Conservation (phyloP, 2,113 vertebrate species). For the Odontophorus gujanensis region DNA sequence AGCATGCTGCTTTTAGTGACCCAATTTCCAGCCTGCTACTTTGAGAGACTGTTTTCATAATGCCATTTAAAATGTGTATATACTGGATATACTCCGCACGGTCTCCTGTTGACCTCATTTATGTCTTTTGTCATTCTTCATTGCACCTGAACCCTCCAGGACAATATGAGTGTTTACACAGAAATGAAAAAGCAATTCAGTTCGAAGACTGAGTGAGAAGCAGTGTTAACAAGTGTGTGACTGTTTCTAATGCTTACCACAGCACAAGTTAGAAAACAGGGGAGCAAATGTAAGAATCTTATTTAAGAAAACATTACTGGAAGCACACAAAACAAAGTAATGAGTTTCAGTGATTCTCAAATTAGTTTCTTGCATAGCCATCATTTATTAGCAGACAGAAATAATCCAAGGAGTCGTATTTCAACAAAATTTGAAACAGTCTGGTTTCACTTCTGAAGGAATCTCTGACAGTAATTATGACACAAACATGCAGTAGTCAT, state of each 20-base stretch:
- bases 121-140: background rate
- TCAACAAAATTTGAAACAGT: slow-evolving; percentile 9
- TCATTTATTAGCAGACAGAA: slow-evolving; percentile 22
- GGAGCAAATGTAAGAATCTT: background rate
- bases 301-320: slow-evolving; percentile 32
- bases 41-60: background rate
- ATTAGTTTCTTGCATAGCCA: slow-evolving; percentile 17
- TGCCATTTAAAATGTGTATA: background rate
- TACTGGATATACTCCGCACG: background rate
- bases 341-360: background rate
- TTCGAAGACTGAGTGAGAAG: background rate
- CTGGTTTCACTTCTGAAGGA: slow-evolving; percentile 21
- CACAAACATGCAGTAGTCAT: background rate
- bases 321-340: background rate
- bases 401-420: background rate
- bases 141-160: background rate
- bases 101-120: background rate
- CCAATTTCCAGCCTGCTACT: background rate
- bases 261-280: background rate
- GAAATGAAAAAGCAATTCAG: background rate
- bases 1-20: background rate
- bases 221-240: background rate
- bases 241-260: background rate
- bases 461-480: background rate
- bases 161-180: background rate